Base-by-base conservation (phyloP, 2,888 invertebrate genomes). In the Kuschelorhynchus macadamiae region DNA sequence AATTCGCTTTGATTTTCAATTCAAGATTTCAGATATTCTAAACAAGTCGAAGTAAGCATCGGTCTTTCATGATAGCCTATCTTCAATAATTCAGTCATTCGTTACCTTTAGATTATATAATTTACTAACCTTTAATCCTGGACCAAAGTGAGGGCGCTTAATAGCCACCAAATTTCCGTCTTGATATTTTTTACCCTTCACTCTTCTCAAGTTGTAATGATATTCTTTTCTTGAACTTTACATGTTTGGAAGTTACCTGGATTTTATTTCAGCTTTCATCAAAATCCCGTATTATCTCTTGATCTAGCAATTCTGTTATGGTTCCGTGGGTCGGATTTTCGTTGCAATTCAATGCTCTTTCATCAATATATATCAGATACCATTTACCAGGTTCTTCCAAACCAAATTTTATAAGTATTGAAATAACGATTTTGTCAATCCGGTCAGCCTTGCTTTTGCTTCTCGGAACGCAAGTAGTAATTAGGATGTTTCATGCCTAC, bases 71-170 rank as follows among this genome's bases (percentile, higher is more conserved):
- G 66, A 42, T 20, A 2, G 5, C 70, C 71, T 9, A 77, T 60
- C 41, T 78, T 79, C 20, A 74, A 67, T 0, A 81, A 78, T 12
- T 75, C 71, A 63, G 82, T 12, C 78, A 50, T 52, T 83, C 77
- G 44, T 80, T 78, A 3, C 72, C n/a, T 47, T 78, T 75, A 11
- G 52, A 21, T 62, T 70, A 72, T 0, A 44, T 41, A 9, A 74
- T 49, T 62, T 49, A 18, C 72, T 65, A 2, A 82, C 46, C 67
- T 83, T 83, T 5, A 80, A 49, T 0, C 80, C 81, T 11, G 75
- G 70, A 1, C 78, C 80, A 71, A 79, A 79, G 57, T 82, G 80
- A 0, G 81, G 81, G 12, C 79, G 61, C 62, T 81, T 78, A 16
- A 82, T 81, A 1, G 80, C 80, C 0, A 81, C 80, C 18, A 77